Base-by-base conservation (phyloP, 2,888 invertebrate genomes). In the Euplagia quadripunctaria region DNA sequence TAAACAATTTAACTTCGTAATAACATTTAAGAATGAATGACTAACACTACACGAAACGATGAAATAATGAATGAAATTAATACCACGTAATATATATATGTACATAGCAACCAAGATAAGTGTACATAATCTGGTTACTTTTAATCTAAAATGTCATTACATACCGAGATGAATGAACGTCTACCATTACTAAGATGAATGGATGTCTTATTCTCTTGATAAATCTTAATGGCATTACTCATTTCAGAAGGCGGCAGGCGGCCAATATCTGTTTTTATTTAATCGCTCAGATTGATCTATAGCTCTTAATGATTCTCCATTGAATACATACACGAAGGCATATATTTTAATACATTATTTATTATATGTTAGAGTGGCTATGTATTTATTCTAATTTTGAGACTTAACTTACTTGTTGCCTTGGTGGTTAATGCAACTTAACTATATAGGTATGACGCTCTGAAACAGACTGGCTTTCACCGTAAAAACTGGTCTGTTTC, bases 121-220 rank as follows among this genome's bases (percentile, higher is more conserved):
- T 31, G 31, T 31, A 51, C 51, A 51, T 16, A 41, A 16, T 41
- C 46, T 68, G n/a, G 12, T 51, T 49, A 20, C 3, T 46, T 65
- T 65, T 68, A 55, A 41, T 52, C 55, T 55, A 12, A 68, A 64
- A 64, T 17, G n/a, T 17, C 17, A 20, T 68, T 41, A 51, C 51
- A 9, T 42, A 52, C 42, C 52, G n/a, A 42, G 42, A 68, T 55
- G 17, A 68, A 55, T 55, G 68, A 52, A 55, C 41, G 42, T 55
- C n/a, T 55, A 6, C 9, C 41, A 42, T 42, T 68, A 42, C 42
- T 41, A n/a, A 41, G n/a, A 68, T 68, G 31, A 68, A 68, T 68
- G 58, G 43, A 46, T 20, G 9, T 46, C 43, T 46, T 68, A 68
- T 61, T 58, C 58, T 58, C 20, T 58, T 46, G 20, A 64, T 7